phyloP scores from a whole-genome alignment of 1,140 invertebrate species.

The Battus philenor region DNA sequence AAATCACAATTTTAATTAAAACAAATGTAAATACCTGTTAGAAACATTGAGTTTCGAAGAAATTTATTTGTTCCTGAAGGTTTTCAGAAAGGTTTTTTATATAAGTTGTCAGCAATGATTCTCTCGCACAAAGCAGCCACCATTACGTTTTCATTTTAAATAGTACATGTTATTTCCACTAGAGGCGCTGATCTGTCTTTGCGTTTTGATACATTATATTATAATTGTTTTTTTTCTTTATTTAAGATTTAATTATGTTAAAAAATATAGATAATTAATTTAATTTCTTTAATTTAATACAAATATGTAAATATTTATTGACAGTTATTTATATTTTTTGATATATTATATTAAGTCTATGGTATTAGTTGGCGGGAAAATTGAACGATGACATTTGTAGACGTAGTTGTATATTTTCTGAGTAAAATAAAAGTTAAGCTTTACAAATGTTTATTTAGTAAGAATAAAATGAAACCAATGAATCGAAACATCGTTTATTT shows the following conservation, averaged over 20 bases:
- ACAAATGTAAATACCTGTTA: constrained; percentile 35
- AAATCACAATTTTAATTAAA: constrained; percentile 16
- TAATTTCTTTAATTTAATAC: too few relatives aligned
- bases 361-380: constrained; percentile 16
- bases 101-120: constrained; percentile 71
- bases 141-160: constrained; percentile 46
- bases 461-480: constrained; percentile 28
- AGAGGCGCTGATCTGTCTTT: constrained; percentile 20
- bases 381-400: too few relatives aligned
- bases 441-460: too few relatives aligned
- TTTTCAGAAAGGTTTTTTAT: constrained; percentile 52
- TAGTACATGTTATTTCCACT: constrained; percentile 19
- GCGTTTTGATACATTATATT: too few relatives aligned
- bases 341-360: too few relatives aligned
- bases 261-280: too few relatives aligned
- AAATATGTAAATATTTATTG: too few relatives aligned
- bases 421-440: too few relatives aligned
- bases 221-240: not conserved
- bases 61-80: constrained; percentile 55
- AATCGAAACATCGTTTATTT: constrained; percentile 67
- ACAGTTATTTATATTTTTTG: too few relatives aligned
- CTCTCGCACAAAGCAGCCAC: constrained; percentile 54
- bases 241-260: too few relatives aligned
- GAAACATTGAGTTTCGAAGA: constrained; percentile 25
- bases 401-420: too few relatives aligned